Evolutionary conservation across 2,797 vertebrate species (phyloP), one percentile per base, ranked within the genome.

Genomic region (Takifugu rubripes): DNA sequence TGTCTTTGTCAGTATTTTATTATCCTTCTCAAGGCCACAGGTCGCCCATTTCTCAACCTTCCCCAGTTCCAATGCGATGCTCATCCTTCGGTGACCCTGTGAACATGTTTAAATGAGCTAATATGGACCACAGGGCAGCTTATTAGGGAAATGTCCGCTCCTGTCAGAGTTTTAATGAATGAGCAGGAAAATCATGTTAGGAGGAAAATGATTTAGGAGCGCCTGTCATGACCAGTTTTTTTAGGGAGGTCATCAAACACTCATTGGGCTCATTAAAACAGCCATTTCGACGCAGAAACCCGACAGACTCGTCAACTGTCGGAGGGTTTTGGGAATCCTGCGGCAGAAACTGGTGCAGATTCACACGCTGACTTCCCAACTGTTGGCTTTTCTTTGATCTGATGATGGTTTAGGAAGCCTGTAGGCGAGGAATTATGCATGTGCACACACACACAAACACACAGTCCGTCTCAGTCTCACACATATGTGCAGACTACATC

Each of bases 321-420:
- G 36, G 2, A 36, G 5, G 6, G 14, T 54, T 49, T 60, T 42
- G 8, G 42, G 59, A 56, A 56, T 43, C 43, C 57, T 57, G 44
- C 60, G 53, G 42, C 1, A 50, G 51, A 49, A 72, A 46, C 47
- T 15, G 10, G 2, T 54, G 52, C 44, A 29, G 25, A 46, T 74
- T 64, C 57, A 54, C 54, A 47, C 33, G 51, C 48, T 55, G 59
- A 66, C 16, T 40, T 31, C 27, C 50, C 71, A 74, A 76, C 82
- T 81, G 82, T 83, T 75, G 72, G 66, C 66, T 75, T 72, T 55
- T 46, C 74, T 79, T 74, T 77, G 80, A 79, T 82, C 43, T 70
- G 67, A 57, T 57, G 67, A 64, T 44, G 56, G 61, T 66, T 72
- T 49, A 72, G 76, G 76, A 77, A 64, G 61, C 70, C 72, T 54